Evolutionary conservation across 2,888 invertebrate species (phyloP).

Genomic region (Cerastis rubricosa): DNA sequence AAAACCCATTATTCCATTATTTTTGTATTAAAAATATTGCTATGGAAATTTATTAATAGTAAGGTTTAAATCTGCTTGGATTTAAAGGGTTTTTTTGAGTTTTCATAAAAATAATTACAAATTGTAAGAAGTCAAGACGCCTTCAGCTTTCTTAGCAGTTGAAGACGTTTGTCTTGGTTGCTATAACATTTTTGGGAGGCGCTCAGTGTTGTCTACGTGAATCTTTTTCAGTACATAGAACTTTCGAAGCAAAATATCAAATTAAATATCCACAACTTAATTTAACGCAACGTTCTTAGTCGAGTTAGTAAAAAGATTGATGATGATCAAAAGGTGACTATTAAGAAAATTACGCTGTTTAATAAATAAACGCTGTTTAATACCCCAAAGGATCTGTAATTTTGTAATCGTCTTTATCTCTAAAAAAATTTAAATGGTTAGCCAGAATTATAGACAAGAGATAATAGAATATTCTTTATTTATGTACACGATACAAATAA

Average conservation of each 20-base stretch:
- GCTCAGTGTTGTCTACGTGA: not conserved
- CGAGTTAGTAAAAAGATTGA: not conserved
- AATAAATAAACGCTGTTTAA: no score
- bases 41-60: not conserved
- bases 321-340: not conserved
- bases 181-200: constrained; percentile 42
- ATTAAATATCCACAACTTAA: no score
- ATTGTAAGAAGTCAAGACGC: not conserved
- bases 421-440: not conserved
- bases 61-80: accelerated
- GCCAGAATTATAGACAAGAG: not conserved
- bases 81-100: not conserved
- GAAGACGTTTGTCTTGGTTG: constrained; percentile 55
- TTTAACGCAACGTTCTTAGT: no score
- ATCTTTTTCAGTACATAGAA: no score
- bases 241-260: not conserved
- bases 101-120: not conserved
- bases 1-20: not conserved
- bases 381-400: not conserved
- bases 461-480: no score
- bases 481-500: no score
- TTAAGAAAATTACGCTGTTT: not conserved
- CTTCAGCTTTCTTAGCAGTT: constrained; percentile 32
- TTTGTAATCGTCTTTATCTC: no score
- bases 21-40: no score